A percentile compares a stretch with the other conserved stretches of the same genome.
Conservation (phyloP, 2,113 vertebrate genomes). For the Callithrix jacchus region DNA sequence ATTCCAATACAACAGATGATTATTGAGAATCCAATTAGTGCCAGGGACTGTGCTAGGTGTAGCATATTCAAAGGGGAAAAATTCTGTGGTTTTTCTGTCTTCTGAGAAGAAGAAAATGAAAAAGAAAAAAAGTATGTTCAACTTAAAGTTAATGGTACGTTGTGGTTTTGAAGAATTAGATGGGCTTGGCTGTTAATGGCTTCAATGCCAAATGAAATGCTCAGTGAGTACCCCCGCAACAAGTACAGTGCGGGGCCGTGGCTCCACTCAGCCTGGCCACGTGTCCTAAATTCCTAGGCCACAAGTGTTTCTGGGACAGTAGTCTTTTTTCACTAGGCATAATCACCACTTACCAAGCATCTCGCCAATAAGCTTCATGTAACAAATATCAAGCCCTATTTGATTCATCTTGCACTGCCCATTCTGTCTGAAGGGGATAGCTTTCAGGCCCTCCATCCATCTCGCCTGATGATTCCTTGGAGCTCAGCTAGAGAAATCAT, state of each 20-base stretch:
- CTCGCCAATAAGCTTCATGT: not conserved
- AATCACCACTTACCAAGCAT: not conserved
- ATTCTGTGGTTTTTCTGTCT: not conserved
- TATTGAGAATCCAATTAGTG: not conserved
- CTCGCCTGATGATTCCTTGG: not conserved
- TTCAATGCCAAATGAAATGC: not conserved
- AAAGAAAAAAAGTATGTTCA: not conserved
- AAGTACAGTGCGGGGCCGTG: fast-evolving
- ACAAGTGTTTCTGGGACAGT: not conserved
- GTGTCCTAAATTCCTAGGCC: not conserved
- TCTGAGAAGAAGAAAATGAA: not conserved
- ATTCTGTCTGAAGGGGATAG: not conserved
- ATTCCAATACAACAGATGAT: not conserved
- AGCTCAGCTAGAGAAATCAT: slow-evolving; percentile 7
- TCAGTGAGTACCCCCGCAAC: not conserved
- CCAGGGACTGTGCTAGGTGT: not conserved
- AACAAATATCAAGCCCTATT: not conserved
- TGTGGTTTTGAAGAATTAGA: not conserved
- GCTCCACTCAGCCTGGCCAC: not conserved
- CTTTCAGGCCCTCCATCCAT: not conserved
- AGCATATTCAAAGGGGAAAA: not conserved
- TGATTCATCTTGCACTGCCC: not conserved
- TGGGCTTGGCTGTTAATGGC: not conserved
- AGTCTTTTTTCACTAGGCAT: not conserved
- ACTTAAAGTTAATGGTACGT: not conserved